These are phyloP conservation scores for Polyodon spathula DNA, from an alignment of 2,113 vertebrate genomes.

Conservation along the genomic window DNA sequence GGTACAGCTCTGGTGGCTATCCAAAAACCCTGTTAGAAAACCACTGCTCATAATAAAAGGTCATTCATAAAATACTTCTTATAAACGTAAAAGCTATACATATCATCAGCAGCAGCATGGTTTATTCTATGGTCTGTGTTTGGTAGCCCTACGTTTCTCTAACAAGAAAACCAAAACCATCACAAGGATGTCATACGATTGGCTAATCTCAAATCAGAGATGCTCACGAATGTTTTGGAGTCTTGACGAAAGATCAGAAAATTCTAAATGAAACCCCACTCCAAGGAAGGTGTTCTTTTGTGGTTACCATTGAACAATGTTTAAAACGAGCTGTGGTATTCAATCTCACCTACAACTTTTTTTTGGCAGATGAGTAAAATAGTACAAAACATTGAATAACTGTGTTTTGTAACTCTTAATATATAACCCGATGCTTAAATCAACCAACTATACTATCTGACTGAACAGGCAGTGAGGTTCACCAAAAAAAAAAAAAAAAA, in stretches of 20 bases:
- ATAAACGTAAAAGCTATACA: slow-evolving; percentile 33
- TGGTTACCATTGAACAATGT: slow-evolving; percentile 20
- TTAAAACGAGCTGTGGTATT: background rate
- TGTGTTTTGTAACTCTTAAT: no score
- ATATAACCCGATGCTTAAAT: no score
- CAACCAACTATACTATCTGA: no score
- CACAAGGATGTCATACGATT: background rate
- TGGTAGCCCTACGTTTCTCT: background rate
- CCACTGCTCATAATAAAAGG: slow-evolving; percentile 47
- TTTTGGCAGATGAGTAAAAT: no score
- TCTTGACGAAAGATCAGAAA: slow-evolving; percentile 16
- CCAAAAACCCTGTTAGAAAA: slow-evolving; percentile 46
- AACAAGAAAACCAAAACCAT: slow-evolving; percentile 9
- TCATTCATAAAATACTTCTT: slow-evolving; percentile 49
- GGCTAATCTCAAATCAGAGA: slow-evolving; percentile 13
- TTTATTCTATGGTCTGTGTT: slow-evolving; percentile 25
- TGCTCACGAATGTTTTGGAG: slow-evolving; percentile 7
- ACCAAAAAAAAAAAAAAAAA: no score
- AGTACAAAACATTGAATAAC: no score
- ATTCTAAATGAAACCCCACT: background rate
- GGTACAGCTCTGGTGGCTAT: slow-evolving; percentile 44
- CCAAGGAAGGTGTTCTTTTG: slow-evolving; percentile 13
- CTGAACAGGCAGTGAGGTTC: no score
- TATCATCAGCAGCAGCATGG: no score
- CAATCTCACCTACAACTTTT: slow-evolving; percentile 1